Base-by-base conservation (phyloP, 2,113 vertebrate species). In the Dasyprocta punctata region DNA sequence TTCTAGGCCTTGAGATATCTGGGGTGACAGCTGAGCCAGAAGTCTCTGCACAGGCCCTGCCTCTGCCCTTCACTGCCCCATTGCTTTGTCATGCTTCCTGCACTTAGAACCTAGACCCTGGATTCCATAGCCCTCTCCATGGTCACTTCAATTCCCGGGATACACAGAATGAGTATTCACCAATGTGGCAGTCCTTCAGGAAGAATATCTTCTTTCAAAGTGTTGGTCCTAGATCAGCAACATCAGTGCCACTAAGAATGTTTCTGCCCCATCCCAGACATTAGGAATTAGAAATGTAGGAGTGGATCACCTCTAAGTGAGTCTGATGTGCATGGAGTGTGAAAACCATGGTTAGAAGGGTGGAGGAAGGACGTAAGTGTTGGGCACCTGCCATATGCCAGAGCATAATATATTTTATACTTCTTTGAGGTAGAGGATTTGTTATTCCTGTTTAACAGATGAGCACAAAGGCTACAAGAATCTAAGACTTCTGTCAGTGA, bases 1-100 rank as follows among this genome's bases (percentile, higher is more conserved):
- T 97, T 92, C 92, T 95, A 98, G 97, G 69, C 97, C 97, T 92
- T 89, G 67, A 86, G 94, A 93, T 97, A 96, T 96, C 98, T 98
- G 97, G 73, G 20, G 93, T 98, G 98, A 97, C 97, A 98, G 98
- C 91, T 93, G 97, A 96, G 85, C 63, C 96, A 90, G 89, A 82
- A 96, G 95, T 49, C 80, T 73, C 6, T 52, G 30, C 58, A 24
- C 58, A 41, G 24, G 26, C 92, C 90, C 41, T 81, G 49, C 17
- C 20, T n/a, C 82, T 83, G 71, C 33, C 52, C 84, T 71, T 96
- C 22, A 33, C 38, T 41, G 52, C 30, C 20, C 71, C 17, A 44
- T 33, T 24, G 13, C 69, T 89, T 92, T 26, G 4, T 54, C 56
- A 58, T 28, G 10, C 44, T 92, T 85, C 38, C 58, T 84, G 11